Evolutionary conservation across 2,888 invertebrate genomes (phyloP), one percentile per base, ranked within the genome.

Genomic region (Polyommatus icarus): DNA sequence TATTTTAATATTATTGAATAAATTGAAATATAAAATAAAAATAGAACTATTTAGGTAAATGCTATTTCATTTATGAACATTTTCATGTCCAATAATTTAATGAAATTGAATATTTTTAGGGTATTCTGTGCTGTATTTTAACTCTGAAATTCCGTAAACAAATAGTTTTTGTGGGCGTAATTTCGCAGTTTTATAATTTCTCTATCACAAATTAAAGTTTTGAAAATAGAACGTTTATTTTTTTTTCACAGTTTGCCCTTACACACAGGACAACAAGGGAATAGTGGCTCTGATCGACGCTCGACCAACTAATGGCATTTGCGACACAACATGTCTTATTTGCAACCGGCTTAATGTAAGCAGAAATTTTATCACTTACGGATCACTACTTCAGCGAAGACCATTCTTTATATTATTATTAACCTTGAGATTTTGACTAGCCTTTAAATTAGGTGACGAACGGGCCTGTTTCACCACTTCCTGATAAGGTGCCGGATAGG

Each of bases 261-360:
- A 85, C 77, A 91, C 91, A 75, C 86, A 88, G 0, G 83, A 88
- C n/a, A 81, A 86, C 46, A 84, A 81, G 79, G 88, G 87, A 0
- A 85, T 91, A 78, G 88, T 87, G 15, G 91, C 93, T 3, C 80
- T 94, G 71, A 87, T 94, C 76, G 94, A 94, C 80, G 88, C 87
- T 1, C 85, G 93, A 20, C 90, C 92, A 1, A 91, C 91, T 0
- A 80, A 87, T 59, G 93, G 92, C 3, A 84, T 90, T 67, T 94
- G 93, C 78, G 93, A 94, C 79, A 89, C 85, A 7, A 87, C 87
- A 29, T 93, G 93, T 80, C 83, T 92, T 78, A 82, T 93, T 36
- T 91, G 91, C 82, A 93, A 93, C 79, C 89, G 86, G 82, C 84
- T 90, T 72, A 89, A 92, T 81, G 93, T 93, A 84, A 89, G 91